Evolutionary conservation across 2,113 vertebrate species (phyloP).

Genomic region (Entomyzon cyanotis): DNA sequence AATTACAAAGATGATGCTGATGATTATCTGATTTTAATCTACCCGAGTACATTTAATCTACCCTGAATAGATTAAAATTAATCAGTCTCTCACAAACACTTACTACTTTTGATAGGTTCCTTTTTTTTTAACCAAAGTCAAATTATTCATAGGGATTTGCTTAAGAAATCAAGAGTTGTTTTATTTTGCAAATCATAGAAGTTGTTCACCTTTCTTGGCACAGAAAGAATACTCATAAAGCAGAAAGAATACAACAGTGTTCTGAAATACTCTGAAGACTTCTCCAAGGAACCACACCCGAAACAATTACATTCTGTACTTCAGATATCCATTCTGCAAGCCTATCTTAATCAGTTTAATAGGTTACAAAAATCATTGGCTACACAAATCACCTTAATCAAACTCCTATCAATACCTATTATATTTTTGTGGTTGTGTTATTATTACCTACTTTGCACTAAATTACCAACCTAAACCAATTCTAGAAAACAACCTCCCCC

Average conservation of each 20-base stretch:
- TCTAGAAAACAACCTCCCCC: not conserved
- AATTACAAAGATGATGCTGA: slow-evolving; percentile 7
- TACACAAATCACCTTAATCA: slow-evolving; percentile 31
- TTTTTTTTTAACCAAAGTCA: not conserved
- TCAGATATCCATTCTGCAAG: not conserved
- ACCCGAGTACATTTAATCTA: not conserved
- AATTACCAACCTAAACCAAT: not conserved
- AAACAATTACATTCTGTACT: not conserved
- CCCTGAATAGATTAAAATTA: slow-evolving; percentile 25
- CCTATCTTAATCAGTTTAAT: not conserved
- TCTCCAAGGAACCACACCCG: not conserved
- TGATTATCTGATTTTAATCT: slow-evolving; percentile 30
- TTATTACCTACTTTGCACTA: slow-evolving; percentile 28
- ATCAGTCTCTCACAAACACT: slow-evolving; percentile 14
- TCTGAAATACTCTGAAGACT: not conserved
- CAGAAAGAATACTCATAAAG: not conserved
- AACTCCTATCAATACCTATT: slow-evolving; percentile 5
- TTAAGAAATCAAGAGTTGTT: not conserved
- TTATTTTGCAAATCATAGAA: not conserved
- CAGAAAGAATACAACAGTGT: not conserved
- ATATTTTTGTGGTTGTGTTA: slow-evolving; percentile 6
- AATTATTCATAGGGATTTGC: not conserved
- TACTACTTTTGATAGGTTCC: not conserved
- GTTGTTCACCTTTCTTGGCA: not conserved
- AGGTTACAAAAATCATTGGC: not conserved